Evolutionary conservation across 1,140 invertebrate genomes (phyloP).

Genomic region (Mylabris phalerata): DNA sequence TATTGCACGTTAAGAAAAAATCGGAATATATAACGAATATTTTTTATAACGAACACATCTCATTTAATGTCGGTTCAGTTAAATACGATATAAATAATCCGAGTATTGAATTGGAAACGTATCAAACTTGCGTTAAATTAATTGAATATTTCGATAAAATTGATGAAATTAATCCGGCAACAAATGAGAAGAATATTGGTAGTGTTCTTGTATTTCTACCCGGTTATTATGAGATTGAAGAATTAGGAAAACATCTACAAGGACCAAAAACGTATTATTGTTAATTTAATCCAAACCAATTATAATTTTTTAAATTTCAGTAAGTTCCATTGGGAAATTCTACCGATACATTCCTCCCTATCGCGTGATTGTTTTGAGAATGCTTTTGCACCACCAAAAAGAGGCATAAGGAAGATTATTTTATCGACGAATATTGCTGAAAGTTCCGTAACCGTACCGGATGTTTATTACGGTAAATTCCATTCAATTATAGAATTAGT

Average conservation of each 20-base stretch:
- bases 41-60: conserved; percentile 65
- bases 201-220: conserved; percentile 84
- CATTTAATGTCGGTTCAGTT: neutral
- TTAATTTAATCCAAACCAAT: neutral
- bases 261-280: conserved; percentile 23
- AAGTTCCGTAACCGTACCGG: conserved; percentile 91
- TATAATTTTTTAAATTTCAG: neutral
- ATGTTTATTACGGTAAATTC: conserved; percentile 74
- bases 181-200: conserved; percentile 38
- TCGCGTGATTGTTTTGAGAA: conserved; percentile 60
- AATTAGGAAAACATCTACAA: conserved; percentile 42
- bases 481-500: neutral
- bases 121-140: conserved; percentile 49
- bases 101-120: conserved; percentile 18
- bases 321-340: conserved; percentile 43
- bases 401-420: conserved; percentile 73
- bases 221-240: conserved; percentile 76
- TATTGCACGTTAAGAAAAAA: conserved; percentile 50
- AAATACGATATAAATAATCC: conserved; percentile 46
- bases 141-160: conserved; percentile 66
- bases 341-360: conserved; percentile 65
- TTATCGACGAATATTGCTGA: conserved; percentile 95
- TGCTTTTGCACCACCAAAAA: conserved; percentile 55
- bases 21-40: conserved; percentile 51
- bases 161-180: conserved; percentile 48